These are phyloP conservation scores for Epistrophe eligans DNA, from an alignment of 2,888 invertebrate genomes.

Conservation along the genomic window DNA sequence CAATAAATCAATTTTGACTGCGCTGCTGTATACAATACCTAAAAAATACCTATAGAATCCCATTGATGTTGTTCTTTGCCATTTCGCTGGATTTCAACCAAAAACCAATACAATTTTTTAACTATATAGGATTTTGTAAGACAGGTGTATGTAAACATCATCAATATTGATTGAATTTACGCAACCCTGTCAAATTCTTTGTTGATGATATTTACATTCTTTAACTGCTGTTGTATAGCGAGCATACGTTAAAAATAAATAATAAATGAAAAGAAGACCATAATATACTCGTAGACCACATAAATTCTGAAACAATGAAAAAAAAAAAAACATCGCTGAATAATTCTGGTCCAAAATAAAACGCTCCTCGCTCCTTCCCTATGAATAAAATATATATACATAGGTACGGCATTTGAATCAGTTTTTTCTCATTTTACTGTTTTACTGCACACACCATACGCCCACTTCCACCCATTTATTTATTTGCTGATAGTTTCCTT, in stretches of 20 bases:
- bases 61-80: background rate
- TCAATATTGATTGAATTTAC: conserved; percentile 8
- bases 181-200: background rate
- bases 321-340: background rate
- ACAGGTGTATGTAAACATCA: conserved; percentile 23
- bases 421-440: conserved; percentile 3
- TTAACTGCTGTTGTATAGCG: background rate
- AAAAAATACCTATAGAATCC: background rate
- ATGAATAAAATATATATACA: background rate
- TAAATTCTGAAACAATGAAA: conserved; percentile 13
- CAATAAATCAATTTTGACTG: conserved; percentile 5
- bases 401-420: background rate
- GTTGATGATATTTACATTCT: background rate
- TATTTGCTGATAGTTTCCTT: conserved; percentile 20
- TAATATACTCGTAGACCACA: background rate
- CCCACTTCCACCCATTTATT: conserved; percentile 24
- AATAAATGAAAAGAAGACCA: conserved; percentile 13
- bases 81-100: background rate
- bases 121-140: background rate
- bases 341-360: background rate
- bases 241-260: conserved; percentile 15
- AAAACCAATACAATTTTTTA: background rate
- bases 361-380: background rate
- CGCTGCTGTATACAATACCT: background rate
- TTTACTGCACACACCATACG: background rate